phyloP scores from a whole-genome alignment of 2,888 invertebrate species.

The Altica lythri region DNA sequence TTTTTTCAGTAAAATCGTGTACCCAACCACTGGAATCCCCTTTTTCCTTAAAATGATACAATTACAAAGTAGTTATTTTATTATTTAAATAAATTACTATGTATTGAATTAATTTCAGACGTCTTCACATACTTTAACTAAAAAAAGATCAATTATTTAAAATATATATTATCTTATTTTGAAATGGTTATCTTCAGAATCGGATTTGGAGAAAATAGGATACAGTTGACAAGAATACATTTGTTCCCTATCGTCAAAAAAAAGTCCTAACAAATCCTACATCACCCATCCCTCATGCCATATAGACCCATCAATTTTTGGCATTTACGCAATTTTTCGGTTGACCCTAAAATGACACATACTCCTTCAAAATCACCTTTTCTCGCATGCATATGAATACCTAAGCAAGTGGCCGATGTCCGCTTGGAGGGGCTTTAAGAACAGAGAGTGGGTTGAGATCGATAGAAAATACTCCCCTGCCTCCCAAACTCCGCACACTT shows the following conservation, averaged over 20 bases:
- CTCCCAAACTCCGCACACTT: slow-evolving; percentile 49
- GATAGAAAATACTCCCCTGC: slow-evolving; percentile 46
- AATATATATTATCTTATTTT: no score
- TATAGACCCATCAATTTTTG: slow-evolving; percentile 27
- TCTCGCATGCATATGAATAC: slow-evolving; percentile 52
- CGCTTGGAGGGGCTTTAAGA: slow-evolving; percentile 48
- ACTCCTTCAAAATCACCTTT: slow-evolving; percentile 35
- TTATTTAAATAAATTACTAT: no score
- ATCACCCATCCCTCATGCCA: slow-evolving; percentile 12
- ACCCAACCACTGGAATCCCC: no score
- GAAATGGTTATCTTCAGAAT: not conserved
- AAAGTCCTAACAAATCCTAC: slow-evolving; percentile 25
- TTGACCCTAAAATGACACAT: slow-evolving; percentile 32
- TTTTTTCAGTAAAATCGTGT: no score
- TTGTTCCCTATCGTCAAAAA: slow-evolving; percentile 14
- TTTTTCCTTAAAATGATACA: no score
- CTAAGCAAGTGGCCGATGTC: slow-evolving; percentile 56
- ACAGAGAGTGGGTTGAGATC: slow-evolving; percentile 52
- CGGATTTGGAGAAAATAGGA: not conserved
- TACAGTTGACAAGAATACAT: slow-evolving; percentile 12
- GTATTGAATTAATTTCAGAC: no score
- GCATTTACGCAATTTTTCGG: slow-evolving; percentile 30
- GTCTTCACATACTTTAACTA: no score
- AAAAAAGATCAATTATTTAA: no score
- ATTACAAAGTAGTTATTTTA: no score